Evolutionary conservation across 2,888 invertebrate species (phyloP).

Genomic region (Cylloceria caligata): DNA sequence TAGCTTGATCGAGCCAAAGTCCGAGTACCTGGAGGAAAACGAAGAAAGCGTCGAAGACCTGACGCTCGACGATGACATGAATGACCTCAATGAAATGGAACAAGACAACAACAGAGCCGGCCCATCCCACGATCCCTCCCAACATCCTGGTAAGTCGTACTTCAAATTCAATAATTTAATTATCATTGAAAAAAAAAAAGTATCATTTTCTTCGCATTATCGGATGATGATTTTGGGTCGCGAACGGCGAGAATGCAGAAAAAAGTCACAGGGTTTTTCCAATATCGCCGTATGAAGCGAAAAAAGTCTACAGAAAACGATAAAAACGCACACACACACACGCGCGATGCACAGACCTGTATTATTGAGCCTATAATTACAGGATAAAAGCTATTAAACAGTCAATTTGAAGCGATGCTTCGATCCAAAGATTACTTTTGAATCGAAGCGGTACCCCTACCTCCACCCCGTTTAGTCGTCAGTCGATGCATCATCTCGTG

Average conservation of each 20-base stretch:
- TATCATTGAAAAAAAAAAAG: conserved; percentile 40
- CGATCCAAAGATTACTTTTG: conserved; percentile 72
- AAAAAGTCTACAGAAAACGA: conserved; percentile 33
- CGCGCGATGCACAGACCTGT: conserved; percentile 14
- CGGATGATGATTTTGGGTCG: conserved; percentile 51
- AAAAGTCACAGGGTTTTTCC: conserved; percentile 38
- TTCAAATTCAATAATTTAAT: conserved; percentile 72
- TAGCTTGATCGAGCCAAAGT: conserved; percentile 89
- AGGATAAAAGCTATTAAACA: conserved; percentile 4
- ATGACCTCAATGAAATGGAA: conserved; percentile 89
- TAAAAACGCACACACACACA: conserved; percentile 36
- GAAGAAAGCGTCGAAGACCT: conserved; percentile 94
- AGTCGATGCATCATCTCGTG: conserved; percentile 28
- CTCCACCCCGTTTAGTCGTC: not conserved
- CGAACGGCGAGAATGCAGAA: conserved; percentile 44
- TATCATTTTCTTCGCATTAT: conserved; percentile 40
- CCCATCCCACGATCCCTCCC: conserved; percentile 87
- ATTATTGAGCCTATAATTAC: not conserved
- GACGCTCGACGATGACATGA: conserved; percentile 91
- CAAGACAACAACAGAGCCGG: conserved; percentile 89
- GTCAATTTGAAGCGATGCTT: conserved; percentile 67
- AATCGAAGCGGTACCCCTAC: conserved; percentile 64
- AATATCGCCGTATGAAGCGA: conserved; percentile 40
- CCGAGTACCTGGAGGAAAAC: conserved; percentile 90
- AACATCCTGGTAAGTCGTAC: conserved; percentile 88